These are phyloP conservation scores for Brassicogethes aeneus DNA, from an alignment of 2,888 invertebrate species.

Conservation along the genomic window DNA sequence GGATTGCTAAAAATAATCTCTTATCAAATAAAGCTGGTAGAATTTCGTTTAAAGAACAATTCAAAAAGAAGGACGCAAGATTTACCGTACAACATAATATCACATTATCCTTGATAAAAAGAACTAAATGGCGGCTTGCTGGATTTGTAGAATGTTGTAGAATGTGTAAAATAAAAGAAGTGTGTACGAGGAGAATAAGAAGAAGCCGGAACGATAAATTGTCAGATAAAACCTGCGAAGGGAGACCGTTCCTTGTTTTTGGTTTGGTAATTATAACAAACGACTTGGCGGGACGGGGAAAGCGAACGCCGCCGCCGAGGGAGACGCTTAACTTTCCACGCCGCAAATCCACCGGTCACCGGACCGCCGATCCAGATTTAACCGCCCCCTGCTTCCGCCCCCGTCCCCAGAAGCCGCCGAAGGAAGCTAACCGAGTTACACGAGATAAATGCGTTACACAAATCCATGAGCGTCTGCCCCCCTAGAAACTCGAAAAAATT, in stretches of 20 bases:
- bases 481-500: too few relatives aligned
- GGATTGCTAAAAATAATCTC: too few relatives aligned
- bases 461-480: too few relatives aligned
- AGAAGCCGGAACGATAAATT: too few relatives aligned
- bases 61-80: slow-evolving; percentile 26
- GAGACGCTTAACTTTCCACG: slow-evolving; percentile 9
- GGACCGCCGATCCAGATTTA: slow-evolving; percentile 10
- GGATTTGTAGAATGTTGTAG: slow-evolving; percentile 37
- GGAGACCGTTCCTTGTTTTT: slow-evolving; percentile 36
- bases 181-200: too few relatives aligned
- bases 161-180: slow-evolving; percentile 18
- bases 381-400: too few relatives aligned
- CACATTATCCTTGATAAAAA: slow-evolving; percentile 36
- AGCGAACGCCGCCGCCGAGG: slow-evolving; percentile 10
- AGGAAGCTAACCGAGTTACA: too few relatives aligned
- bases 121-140: slow-evolving; percentile 33
- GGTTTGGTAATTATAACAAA: slow-evolving; percentile 40
- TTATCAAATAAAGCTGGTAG: too few relatives aligned
- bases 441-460: too few relatives aligned
- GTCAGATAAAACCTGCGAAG: slow-evolving; percentile 35
- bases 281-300: slow-evolving; percentile 20
- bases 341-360: slow-evolving; percentile 14
- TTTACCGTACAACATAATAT: slow-evolving; percentile 34
- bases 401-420: too few relatives aligned
- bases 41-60: too few relatives aligned